Evolutionary conservation across 2,113 vertebrate genomes (phyloP).

Genomic region (Clarias magur): DNA sequence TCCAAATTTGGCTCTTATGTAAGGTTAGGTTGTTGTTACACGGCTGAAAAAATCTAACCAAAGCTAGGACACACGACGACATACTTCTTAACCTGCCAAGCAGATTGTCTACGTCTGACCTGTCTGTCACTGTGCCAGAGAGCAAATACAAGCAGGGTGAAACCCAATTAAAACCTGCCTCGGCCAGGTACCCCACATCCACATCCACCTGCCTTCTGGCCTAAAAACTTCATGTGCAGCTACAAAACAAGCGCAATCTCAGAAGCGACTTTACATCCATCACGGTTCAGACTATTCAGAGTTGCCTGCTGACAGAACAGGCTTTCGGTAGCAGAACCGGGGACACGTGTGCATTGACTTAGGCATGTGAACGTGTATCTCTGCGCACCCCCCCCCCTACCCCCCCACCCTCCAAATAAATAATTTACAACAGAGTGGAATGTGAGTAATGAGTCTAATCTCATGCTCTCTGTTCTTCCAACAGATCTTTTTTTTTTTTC

Average conservation of each 20-base stretch:
- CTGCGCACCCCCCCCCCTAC: neutral
- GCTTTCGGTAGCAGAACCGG: neutral
- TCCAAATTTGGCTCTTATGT: slow-evolving; percentile 17
- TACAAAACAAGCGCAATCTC: neutral
- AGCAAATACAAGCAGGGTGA: neutral
- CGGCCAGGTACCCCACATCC: slow-evolving; percentile 31
- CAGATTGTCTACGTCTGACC: neutral
- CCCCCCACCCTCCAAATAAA: slow-evolving; percentile 45
- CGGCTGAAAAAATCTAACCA: neutral
- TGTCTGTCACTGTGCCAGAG: neutral
- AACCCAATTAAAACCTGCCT: slow-evolving; percentile 30
- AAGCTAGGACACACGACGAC: neutral
- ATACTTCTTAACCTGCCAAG: neutral
- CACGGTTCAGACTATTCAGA: slow-evolving; percentile 53
- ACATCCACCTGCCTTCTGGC: slow-evolving; percentile 44
- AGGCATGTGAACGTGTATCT: neutral
- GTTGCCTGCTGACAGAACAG: slow-evolving; percentile 63
- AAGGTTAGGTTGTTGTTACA: slow-evolving; percentile 17
- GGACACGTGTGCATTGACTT: neutral
- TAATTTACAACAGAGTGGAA: slow-evolving; percentile 70
- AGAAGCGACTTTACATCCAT: slow-evolving; percentile 58
- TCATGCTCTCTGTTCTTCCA: slow-evolving; percentile 65
- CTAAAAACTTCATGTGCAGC: slow-evolving; percentile 37
- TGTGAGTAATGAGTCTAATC: slow-evolving; percentile 69
- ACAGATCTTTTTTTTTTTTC: slow-evolving; percentile 50